Evolutionary conservation across 1,140 invertebrate species (phyloP).

Genomic region (Xylocopa sonorina): DNA sequence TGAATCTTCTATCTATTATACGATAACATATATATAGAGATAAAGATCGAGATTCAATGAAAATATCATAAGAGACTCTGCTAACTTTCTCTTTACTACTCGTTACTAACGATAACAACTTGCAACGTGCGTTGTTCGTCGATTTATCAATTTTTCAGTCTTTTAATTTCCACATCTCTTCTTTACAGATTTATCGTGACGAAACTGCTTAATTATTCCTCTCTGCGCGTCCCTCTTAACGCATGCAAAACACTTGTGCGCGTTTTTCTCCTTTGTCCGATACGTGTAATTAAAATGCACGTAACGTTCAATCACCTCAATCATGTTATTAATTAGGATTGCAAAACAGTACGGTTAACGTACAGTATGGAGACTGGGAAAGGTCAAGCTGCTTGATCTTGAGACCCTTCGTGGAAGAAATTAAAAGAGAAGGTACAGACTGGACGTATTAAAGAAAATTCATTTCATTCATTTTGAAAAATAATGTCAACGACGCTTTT

Average conservation of each 20-base stretch:
- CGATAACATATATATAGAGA: not conserved
- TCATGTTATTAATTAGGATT: conserved; percentile 29
- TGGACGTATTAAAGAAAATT: conserved; percentile 4
- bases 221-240: not conserved
- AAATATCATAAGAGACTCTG: not conserved
- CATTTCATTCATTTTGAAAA: too few relatives aligned
- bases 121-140: too few relatives aligned
- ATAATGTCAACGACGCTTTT: conserved; percentile 62
- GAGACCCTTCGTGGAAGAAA: conserved; percentile 16
- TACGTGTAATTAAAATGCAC: not conserved
- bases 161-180: not conserved
- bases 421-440: not conserved
- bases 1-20: not conserved
- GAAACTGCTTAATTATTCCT: not conserved
- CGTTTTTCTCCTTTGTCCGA: not conserved
- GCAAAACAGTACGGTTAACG: not conserved
- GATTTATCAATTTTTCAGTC: not conserved
- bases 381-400: conserved; percentile 22
- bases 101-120: too few relatives aligned
- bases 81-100: not conserved
- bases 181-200: not conserved
- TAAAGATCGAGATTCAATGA: not conserved
- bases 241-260: not conserved
- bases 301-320: not conserved
- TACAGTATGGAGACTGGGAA: not conserved